Base-by-base conservation (phyloP, 2,797 vertebrate genomes). In the Pipistrellus pygmaeus region DNA sequence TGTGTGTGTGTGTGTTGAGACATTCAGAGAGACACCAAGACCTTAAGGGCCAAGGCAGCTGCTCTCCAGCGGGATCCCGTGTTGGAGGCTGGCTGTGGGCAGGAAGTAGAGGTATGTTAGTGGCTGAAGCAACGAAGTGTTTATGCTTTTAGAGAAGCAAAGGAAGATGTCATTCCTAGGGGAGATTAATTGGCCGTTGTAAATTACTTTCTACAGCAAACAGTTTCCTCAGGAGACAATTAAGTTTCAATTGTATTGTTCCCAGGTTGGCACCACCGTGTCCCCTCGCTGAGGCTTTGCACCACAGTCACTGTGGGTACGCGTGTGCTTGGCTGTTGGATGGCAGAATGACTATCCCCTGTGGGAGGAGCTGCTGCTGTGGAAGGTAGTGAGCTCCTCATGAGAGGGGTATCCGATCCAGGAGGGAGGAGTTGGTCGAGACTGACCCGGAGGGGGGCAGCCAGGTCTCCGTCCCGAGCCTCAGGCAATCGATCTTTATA, bases 171-270 rank as follows among this genome's bases (percentile, higher is more conserved):
- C 27, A 6, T 51, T 94, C 27, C 69, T 81, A 69, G 6, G 84
- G 35, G 80, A 72, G 81, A 87, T 86, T 91, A 88, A 91, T 18
- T 85, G 69, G 91, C 89, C 1, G 0, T 82, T 82, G 91, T 75
- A 95, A 89, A 94, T 85, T 81, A 90, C 73, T 93, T 95, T 96
- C 81, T 95, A 76, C 55, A 95, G 93, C 81, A 80, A 93, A 93
- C 38, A 82, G 91, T 88, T 90, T 82, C 94, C 97, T 91, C 81
- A 2, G 77, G 93, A 94, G 87, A 93, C 93, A 96, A 95, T 96
- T 96, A 94, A 75, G 95, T 88, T 96, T 93, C 90, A 84, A 91
- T 93, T 64, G 30, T 51, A 93, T 96, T 95, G 87, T 96, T 95
- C 73, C 85, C 89, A 87, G 88, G 75, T 91, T 93, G 84, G 84